Base-by-base conservation (phyloP, 2,113 vertebrate genomes). In the Tragelaphus scriptus region DNA sequence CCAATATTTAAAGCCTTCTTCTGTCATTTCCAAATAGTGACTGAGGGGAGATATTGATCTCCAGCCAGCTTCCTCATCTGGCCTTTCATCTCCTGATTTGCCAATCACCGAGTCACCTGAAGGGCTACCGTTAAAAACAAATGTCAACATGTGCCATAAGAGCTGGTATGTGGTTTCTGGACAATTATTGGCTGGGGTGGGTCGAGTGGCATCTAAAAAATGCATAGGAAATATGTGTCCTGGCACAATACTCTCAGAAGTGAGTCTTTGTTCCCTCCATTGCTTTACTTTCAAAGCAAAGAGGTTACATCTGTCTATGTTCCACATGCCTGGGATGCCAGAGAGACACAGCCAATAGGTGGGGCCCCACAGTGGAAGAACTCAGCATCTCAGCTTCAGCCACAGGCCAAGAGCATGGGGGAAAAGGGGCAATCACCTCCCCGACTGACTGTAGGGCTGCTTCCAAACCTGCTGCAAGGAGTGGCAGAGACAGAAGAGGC, bases 151-250 rank as follows among this genome's bases (percentile, higher is more conserved):
- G 63, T 61, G 9, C 87, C 36, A 36, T 91, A 51, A 85, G 44
- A 92, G 59, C 75, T 53, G 40, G 63, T 16, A 87, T 91, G 94
- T n/a, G 75, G 80, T 96, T 95, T 97, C 5, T 10, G 68, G 40
- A 94, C 61, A 95, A 71, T 56, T 85, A 88, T 14, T 87, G 68
- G 68, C 79, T 84, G 12, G 7, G 56, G 89, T 4, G 4, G 49
- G 68, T 96, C 71, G 3, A 51, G 14, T 49, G 77, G 92, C 86
- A 96, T 94, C 87, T 96, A 40, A 97, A 89, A 97, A 97, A 95
- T 44, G 65, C 85, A 94, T 16, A 97, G 55, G 59, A 96, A 97
- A 53, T 92, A 97, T 15, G 84, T 40, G 23, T 63, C 47, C 75
- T 97, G 94, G 91, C 3, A 2, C 59, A 79, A 55, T 21, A 56